phyloP scores from a whole-genome alignment of 2,888 invertebrate genomes.

The Protodeltote pygarga region DNA sequence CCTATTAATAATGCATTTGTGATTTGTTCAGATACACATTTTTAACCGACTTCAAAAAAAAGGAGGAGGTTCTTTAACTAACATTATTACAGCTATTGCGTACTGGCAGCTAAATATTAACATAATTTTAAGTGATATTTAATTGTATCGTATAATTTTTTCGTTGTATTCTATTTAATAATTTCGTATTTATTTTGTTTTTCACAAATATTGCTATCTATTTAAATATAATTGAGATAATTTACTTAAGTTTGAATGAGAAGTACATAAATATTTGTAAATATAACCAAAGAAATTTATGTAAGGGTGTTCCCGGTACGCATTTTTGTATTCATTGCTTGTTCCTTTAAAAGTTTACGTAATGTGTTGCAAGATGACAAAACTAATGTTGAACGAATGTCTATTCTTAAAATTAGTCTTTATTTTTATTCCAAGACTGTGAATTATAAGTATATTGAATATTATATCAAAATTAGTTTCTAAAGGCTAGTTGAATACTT shows the following conservation, averaged over 20 bases:
- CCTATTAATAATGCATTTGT: too few species aligned
- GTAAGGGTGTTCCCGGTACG: slow-evolving; percentile 47
- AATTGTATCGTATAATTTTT: not conserved
- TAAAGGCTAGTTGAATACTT: slow-evolving; percentile 46
- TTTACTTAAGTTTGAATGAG: slow-evolving; percentile 40
- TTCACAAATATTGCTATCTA: slow-evolving; percentile 18
- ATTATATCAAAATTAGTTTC: slow-evolving; percentile 48
- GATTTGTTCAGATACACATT: too few species aligned
- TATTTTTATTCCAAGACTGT: slow-evolving; percentile 71
- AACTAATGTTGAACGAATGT: slow-evolving; percentile 34
- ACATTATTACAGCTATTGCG: too few species aligned
- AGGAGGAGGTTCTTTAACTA: too few species aligned
- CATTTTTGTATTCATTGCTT: slow-evolving; percentile 27
- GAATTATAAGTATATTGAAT: slow-evolving; percentile 58
- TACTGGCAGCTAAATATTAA: slow-evolving; percentile 15
- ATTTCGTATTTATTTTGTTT: slow-evolving; percentile 9
- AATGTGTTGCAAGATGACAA: slow-evolving; percentile 30
- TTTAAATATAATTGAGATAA: slow-evolving; percentile 35
- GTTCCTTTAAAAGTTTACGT: slow-evolving; percentile 28
- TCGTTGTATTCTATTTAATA: slow-evolving; percentile 6
- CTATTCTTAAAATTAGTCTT: slow-evolving; percentile 52
- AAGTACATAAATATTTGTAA: slow-evolving; percentile 63
- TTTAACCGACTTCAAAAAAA: too few species aligned
- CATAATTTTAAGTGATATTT: not conserved
- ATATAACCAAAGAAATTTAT: slow-evolving; percentile 79